phyloP scores from a whole-genome alignment of 2,888 invertebrate genomes.

The Fragum sueziense region DNA sequence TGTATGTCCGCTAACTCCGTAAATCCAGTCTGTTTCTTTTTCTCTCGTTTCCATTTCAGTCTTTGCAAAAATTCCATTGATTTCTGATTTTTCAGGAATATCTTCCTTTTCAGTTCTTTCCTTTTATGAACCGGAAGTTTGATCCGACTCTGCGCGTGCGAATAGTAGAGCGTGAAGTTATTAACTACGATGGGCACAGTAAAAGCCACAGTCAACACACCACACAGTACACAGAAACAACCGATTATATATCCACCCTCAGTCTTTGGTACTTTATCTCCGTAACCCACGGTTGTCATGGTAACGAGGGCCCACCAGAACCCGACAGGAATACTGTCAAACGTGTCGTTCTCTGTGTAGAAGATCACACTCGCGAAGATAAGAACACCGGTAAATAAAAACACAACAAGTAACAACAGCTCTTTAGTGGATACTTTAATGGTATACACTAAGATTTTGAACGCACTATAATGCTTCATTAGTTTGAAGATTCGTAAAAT shows the following conservation, averaged over 20 bases:
- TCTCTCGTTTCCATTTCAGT: constrained; percentile 67
- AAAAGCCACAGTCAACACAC: constrained; percentile 81
- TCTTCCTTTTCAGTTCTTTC: constrained; percentile 73
- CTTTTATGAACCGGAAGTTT: constrained; percentile 76
- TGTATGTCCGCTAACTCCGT: constrained; percentile 56
- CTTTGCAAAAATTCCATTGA: constrained; percentile 72
- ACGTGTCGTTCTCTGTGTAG: constrained; percentile 78
- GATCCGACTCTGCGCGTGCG: constrained; percentile 80
- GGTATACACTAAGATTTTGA: constrained; percentile 80
- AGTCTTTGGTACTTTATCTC: constrained; percentile 79
- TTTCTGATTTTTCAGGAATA: constrained; percentile 74
- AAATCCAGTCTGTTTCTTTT: constrained; percentile 53
- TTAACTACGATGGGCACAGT: constrained; percentile 82
- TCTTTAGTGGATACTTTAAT: constrained; percentile 81
- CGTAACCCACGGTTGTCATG: constrained; percentile 82
- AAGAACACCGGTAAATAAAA: constrained; percentile 80
- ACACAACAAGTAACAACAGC: constrained; percentile 79
- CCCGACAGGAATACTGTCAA: constrained; percentile 80
- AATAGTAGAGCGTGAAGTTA: constrained; percentile 81
- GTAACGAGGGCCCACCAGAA: constrained; percentile 82
- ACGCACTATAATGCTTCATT: constrained; percentile 82
- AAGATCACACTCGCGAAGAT: constrained; percentile 81
- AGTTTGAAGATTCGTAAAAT: constrained; percentile 81
- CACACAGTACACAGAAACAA: constrained; percentile 79
- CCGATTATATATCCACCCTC: constrained; percentile 79